Conservation (phyloP, 1,140 invertebrate genomes). For the Solen grandis region DNA sequence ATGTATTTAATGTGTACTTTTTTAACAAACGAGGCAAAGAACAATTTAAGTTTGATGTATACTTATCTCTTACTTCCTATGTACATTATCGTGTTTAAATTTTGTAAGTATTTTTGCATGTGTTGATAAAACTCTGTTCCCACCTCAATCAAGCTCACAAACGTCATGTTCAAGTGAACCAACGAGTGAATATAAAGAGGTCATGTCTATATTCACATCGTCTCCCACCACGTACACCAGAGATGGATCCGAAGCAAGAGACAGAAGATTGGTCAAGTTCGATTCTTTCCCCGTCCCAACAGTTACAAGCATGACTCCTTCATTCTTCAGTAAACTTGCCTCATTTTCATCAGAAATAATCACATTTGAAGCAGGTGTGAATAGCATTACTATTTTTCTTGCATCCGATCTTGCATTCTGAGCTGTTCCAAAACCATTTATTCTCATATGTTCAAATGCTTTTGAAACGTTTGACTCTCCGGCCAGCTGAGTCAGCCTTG, state of each 20-base stretch:
- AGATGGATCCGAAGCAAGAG: constrained; percentile 14
- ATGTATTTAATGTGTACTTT: too few relatives aligned
- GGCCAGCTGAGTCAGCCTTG: too few relatives aligned
- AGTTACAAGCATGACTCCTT: background rate
- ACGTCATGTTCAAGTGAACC: constrained; percentile 5
- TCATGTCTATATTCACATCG: background rate
- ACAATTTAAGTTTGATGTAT: too few relatives aligned
- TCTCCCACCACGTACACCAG: background rate
- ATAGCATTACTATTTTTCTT: background rate
- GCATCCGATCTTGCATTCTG: background rate
- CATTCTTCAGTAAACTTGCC: background rate
- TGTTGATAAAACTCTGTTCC: too few relatives aligned
- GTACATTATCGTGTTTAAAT: too few relatives aligned
- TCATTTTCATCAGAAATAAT: background rate
- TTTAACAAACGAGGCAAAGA: too few relatives aligned
- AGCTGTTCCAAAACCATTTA: background rate
- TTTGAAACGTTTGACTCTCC: too few relatives aligned
- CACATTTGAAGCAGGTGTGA: constrained; percentile 1
- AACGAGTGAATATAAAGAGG: background rate
- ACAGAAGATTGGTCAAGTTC: background rate
- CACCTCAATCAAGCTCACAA: constrained; percentile 15
- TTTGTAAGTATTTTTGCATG: too few relatives aligned
- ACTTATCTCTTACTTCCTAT: too few relatives aligned
- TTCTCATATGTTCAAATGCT: background rate
- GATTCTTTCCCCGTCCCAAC: background rate